A percentile compares a stretch with the other conserved stretches of the same genome.
Evolutionary conservation across 2,113 vertebrate genomes (phyloP).

Genomic region (Jaculus jaculus): DNA sequence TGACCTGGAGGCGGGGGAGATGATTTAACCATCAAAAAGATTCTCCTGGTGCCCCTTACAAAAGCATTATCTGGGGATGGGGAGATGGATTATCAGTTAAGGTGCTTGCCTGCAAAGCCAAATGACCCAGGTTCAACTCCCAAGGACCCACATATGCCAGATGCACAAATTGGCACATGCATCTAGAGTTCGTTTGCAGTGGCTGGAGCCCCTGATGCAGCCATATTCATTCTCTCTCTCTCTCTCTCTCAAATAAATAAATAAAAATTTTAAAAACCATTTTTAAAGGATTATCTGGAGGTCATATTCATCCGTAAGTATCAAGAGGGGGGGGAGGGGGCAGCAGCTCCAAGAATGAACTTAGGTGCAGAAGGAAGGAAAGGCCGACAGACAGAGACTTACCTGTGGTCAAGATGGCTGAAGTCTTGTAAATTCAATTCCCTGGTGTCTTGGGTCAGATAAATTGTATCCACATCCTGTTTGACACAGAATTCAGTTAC

Average conservation of each 20-base stretch:
- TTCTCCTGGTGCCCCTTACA: neutral
- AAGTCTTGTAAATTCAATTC: conserved; percentile 98
- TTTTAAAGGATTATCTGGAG: neutral
- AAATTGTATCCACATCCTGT: conserved; percentile 98
- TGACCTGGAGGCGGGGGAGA: too few relatives aligned
- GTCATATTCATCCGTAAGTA: neutral
- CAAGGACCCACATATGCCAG: too few relatives aligned
- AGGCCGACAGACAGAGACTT: conserved; percentile 20
- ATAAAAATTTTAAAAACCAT: too few relatives aligned
- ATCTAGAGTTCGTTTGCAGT: too few relatives aligned
- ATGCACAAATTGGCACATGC: too few relatives aligned
- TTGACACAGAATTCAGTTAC: conserved; percentile 53
- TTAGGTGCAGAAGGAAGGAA: neutral
- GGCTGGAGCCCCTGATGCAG: too few relatives aligned
- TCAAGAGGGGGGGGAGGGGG: neutral
- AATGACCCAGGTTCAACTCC: too few relatives aligned
- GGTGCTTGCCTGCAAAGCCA: too few relatives aligned
- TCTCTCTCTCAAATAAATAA: too few relatives aligned
- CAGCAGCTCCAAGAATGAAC: neutral
- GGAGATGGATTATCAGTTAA: too few relatives aligned
- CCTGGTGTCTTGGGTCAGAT: conserved; percentile 96
- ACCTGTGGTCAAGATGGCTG: conserved; percentile 98
- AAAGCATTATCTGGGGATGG: neutral
- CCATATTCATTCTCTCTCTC: too few relatives aligned
- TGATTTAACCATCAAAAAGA: neutral